Base-by-base conservation (phyloP, 2,113 vertebrate genomes). In the Ophthalmolycus amberensis region DNA sequence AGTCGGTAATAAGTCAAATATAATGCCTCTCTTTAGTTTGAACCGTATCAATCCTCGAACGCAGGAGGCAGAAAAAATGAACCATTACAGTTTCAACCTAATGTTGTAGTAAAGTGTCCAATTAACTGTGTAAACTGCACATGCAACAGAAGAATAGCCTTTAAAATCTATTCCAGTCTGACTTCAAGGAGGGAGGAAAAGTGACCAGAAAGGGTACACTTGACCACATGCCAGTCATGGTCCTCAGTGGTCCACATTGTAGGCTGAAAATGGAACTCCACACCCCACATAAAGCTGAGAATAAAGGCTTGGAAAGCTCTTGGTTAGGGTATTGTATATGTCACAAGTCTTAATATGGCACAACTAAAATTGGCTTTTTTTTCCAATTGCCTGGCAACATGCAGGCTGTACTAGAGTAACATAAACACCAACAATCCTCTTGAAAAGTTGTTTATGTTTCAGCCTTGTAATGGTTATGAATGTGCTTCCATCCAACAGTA, bases 271-370 rank as follows among this genome's bases (percentile, higher is more conserved):
- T 89, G 75, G 76, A 91, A 50, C 85, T 88, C 86, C 87, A 87
- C 90, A 32, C 92, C 90, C 79, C 82, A 92, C 88, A 88, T 90
- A 92, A 90, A 90, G 80, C 73, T 85, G 52, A 91, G 93, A 94
- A 93, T 92, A 93, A 89, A 79, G 76, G n/a, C 72, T 50, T 29
- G 75, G 78, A 79, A 89, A 66, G 72, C 71, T 74, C 70, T 76
- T 20, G 79, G 79, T 88, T 67, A 64, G 56, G 48, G 77, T 46
- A 66, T 73, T 64, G 75, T 75, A 50, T 67, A 52, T 70, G 82
- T 88, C 89, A 85, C 18, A 1, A n/a, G 58, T 44, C 83, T 87
- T 74, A 74, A 84, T 77, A 40, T 80, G 77, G 89, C 72, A 66
- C 38, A 38, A 40, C 78, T 76, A 84, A 84, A 87, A 69, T 2